These are phyloP conservation scores for Bos javanicus DNA, from an alignment of 2,113 vertebrate genomes.

Conservation along the genomic window DNA sequence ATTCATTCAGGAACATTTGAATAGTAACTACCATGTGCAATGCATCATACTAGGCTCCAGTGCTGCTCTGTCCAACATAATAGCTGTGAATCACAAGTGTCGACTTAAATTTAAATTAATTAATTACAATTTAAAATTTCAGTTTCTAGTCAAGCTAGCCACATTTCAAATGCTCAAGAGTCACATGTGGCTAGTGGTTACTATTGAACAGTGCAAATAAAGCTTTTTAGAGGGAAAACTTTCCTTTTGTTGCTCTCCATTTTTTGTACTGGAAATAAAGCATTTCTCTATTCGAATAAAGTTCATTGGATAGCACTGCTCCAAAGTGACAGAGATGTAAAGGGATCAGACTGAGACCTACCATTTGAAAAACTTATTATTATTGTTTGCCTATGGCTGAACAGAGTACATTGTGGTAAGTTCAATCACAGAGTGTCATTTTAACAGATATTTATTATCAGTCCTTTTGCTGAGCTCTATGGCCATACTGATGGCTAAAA, in stretches of 20 bases:
- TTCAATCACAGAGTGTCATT: background rate
- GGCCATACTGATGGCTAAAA: background rate
- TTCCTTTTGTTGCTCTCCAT: background rate
- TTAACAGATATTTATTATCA: slow-evolving; percentile 10
- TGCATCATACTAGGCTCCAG: background rate
- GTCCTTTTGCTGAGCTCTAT: background rate
- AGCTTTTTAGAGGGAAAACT: background rate
- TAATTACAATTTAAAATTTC: background rate
- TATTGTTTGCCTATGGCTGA: background rate
- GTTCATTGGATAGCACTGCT: background rate
- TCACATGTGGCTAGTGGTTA: background rate
- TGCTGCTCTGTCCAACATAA: background rate
- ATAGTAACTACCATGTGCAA: background rate
- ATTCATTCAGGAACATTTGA: background rate
- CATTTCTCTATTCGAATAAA: background rate
- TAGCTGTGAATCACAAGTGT: background rate
- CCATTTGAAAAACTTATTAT: background rate
- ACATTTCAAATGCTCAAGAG: background rate
- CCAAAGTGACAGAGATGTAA: background rate
- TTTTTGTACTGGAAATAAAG: background rate
- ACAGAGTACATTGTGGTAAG: background rate
- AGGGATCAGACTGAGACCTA: background rate
- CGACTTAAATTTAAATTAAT: background rate
- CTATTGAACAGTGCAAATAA: background rate
- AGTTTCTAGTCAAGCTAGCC: background rate